Evolutionary conservation across 2,888 invertebrate species (phyloP), one percentile per base, ranked within the genome.

Genomic region (Leucoma salicis): DNA sequence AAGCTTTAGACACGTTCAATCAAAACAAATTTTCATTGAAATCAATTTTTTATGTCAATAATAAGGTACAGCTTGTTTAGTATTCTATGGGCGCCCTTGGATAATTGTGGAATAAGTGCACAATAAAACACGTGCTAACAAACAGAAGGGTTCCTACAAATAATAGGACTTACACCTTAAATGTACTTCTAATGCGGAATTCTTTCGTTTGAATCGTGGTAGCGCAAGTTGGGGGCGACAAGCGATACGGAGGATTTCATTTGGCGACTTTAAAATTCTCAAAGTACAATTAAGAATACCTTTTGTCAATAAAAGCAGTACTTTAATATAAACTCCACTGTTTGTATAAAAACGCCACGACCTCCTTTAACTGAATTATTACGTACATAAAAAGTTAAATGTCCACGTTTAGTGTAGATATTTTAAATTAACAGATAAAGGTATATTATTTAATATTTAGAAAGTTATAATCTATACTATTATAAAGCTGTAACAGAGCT

Each of bases 91-190:
- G 67, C 60, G 62, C 70, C 72, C 71, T 55, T 55, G 63, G 65
- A 70, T 82, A 79, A 82, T 86, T 82, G 83, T 77, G 65, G 70
- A 78, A 76, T 83, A 80, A 86, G 80, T 84, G 80, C 62, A 78
- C 84, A 85, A 85, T 86, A 79, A 78, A 81, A 82, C 87, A 85
- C 85, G 86, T 86, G 87, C 81, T 84, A 62, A 55, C 72, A 72
- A 74, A 78, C 72, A 66, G 74, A 80, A 83, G 84, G 84, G 85
- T 77, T 75, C 69, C 55, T 31, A 47, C 49, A 63, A 69, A 85
- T 82, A 82, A 82, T 78, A 53, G 70, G 70, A 66, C 1, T 12
- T 29, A 63, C 54, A 58, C 61, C 64, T 69, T 64, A 72, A 62
- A 46, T 55, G 36, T 70, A 72, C 75, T 70, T 70, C 74, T 76